Evolutionary conservation across 2,113 vertebrate species (phyloP), one percentile per base, ranked within the genome.

Genomic region (Pyxicephalus adspersus): DNA sequence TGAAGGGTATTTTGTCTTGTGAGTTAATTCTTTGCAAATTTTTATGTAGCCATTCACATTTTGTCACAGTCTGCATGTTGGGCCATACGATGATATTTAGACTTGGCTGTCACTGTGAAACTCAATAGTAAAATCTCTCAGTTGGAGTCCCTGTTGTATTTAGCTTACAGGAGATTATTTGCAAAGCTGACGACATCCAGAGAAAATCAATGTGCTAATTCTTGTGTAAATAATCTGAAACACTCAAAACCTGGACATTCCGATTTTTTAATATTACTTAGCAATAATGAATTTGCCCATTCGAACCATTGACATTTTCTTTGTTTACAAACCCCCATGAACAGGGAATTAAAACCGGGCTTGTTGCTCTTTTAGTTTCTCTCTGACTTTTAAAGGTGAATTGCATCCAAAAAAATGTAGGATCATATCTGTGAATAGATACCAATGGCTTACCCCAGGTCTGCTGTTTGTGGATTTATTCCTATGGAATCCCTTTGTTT

Each of bases 101-200:
- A 73, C 31, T 58, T 74, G 28, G 29, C 54, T 38, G 31, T 26
- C 18, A 26, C 23, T 76, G 7, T 22, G 73, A 63, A 64, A 76
- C 57, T 51, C 31, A 20, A 63, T 76, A 76, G 18, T 2, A 26
- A 38, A 76, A 76, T 76, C 73, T 50, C 23, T 51, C 6, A 38
- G 16, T 4, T 13, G n/a, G 19, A 76, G 51, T 76, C 73, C 58
- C 73, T 64, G 57, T 28, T 50, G 57, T 45, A 64, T 76, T 76
- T 64, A 64, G 34, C 73, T 76, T 76, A 50, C 34, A 64, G 26
- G 57, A 64, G 73, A 76, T 76, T 76, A 76, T 76, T 76, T 76
- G 73, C 73, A 76, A 76, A 45, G 57, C 73, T 76, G 73, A 61
- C 61, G 58, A 76, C 38, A 51, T 76, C 73, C 73, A 76, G 57